These are phyloP conservation scores for Hyalella azteca DNA, from an alignment of 2,888 invertebrate species.

Conservation along the genomic window DNA sequence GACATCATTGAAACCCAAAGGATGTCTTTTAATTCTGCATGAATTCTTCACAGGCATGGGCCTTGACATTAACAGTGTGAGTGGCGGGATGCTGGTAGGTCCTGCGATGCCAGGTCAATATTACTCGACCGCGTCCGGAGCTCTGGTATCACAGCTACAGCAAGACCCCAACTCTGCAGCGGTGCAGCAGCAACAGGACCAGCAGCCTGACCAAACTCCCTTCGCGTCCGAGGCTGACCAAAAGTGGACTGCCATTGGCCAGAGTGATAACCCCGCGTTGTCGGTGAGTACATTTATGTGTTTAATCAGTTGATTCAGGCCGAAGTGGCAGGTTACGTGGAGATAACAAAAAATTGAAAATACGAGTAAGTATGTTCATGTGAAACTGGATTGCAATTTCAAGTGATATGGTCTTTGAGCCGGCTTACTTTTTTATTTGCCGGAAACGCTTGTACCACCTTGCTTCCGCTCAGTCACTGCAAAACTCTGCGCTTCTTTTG, in stretches of 20 bases:
- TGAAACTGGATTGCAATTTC: too few species aligned
- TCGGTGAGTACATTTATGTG: slow-evolving; percentile 1
- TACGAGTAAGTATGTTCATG: too few species aligned
- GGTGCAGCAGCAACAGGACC: slow-evolving; percentile 7
- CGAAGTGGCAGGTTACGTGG: too few species aligned
- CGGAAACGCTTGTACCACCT: too few species aligned
- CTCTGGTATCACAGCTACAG: slow-evolving; percentile 10
- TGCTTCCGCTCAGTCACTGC: too few species aligned
- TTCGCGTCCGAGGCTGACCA: background rate
- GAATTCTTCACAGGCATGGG: slow-evolving; percentile 21
- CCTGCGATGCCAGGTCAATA: slow-evolving; percentile 10
- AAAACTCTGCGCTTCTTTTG: too few species aligned
- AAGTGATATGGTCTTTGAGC: too few species aligned
- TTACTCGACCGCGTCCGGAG: slow-evolving; percentile 9
- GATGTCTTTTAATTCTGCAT: too few species aligned
- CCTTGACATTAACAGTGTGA: slow-evolving; percentile 13
- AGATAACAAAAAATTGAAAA: too few species aligned
- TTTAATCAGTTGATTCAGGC: too few species aligned
- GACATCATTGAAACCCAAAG: too few species aligned
- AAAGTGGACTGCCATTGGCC: slow-evolving; percentile 6
- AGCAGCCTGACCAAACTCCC: background rate
- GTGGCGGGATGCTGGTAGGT: slow-evolving; percentile 10
- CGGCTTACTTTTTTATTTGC: too few species aligned
- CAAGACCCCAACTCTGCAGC: background rate
- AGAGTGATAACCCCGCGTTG: background rate